Base-by-base conservation (phyloP, 2,888 invertebrate species). In the Andrena hattorfiana region DNA sequence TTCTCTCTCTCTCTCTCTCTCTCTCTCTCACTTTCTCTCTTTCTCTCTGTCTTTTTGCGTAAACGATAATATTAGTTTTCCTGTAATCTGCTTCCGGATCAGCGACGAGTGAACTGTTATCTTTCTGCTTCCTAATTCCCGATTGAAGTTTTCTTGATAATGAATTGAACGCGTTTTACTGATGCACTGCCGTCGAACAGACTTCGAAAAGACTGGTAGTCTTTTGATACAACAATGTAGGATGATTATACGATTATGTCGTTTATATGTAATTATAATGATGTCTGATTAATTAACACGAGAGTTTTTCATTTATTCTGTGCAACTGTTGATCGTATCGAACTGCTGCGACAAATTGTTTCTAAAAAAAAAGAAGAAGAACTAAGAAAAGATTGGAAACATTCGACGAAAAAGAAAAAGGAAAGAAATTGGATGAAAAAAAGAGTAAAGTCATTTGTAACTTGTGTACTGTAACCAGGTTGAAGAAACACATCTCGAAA, bases 391-490 rank as follows among this genome's bases (percentile, higher is more conserved):
- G 48, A 56, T 66, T 30, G 1, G 10, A 56, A 42, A 54, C 59
- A n/a, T 72, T 51, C 64, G n/a, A 32, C 81, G 74, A 75, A 82
- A 69, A 71, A 68, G n/a, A 20, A 16, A 51, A 60, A 76, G 78
- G 84, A 72, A 64, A 42, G 16, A 28, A n/a, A 48, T 56, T 48
- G 64, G 70, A 70, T 60, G 54, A 28, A 16, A 76, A 66, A 64
- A 71, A 69, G 64, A 77, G 16, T 72, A 64, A 75, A 72, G 49
- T 77, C 35, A 73, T 81, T 84, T 76, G 48, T 81, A 80, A 87
- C 81, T 85, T 82, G 85, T 73, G 20, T 87, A 89, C 82, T 87
- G 71, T 77, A 81, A 77, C 83, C 83, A 83, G 77, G 77, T 84
- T 74, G 63, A 85, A 64, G 51, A 64, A 66, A 79, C 69, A 85